These are phyloP conservation scores for Crambe crambe DNA, from an alignment of 37 sponge, comb jelly and placozoan species.

Conservation along the genomic window DNA sequence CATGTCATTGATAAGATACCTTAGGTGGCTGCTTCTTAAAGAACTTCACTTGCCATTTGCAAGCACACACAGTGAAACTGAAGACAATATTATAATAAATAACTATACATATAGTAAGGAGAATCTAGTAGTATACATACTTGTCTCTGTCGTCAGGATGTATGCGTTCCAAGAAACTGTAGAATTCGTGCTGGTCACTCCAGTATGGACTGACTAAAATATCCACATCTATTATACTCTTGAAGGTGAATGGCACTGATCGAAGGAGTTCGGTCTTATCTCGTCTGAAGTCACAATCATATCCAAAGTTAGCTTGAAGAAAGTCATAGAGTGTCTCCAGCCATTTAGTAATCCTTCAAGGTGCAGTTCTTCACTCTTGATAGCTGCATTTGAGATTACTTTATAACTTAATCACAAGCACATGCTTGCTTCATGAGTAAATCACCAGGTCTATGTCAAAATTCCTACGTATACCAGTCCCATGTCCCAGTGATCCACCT, in stretches of 20 bases:
- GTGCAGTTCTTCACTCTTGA: constrained; percentile 4
- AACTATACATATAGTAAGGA: too few species aligned
- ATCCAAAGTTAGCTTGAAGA: too few species aligned
- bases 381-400: background rate
- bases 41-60: constrained; percentile 63
- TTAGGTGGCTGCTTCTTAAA: constrained; percentile 7
- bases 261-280: background rate
- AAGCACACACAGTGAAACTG: constrained; percentile 22
- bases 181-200: constrained; percentile 1
- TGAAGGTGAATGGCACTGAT: constrained; percentile 9
- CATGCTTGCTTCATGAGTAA: constrained; percentile 36
- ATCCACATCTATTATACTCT: constrained; percentile 35
- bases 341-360: constrained; percentile 16
- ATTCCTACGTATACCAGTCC: constrained; percentile 43
- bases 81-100: too few species aligned
- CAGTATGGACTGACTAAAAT: constrained; percentile 58
- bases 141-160: too few species aligned
- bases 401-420: background rate
- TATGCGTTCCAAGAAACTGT: constrained; percentile 19
- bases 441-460: constrained; percentile 66
- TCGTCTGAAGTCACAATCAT: too few species aligned
- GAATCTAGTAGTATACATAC: too few species aligned
- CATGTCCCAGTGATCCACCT: constrained; percentile 61
- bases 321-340: too few species aligned
- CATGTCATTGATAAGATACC: background rate